Percentiles rank a stretch among this genome's conserved stretches.
Evolutionary conservation across 2,888 invertebrate genomes (phyloP).

Genomic region (Rhamphomyia laevipes): DNA sequence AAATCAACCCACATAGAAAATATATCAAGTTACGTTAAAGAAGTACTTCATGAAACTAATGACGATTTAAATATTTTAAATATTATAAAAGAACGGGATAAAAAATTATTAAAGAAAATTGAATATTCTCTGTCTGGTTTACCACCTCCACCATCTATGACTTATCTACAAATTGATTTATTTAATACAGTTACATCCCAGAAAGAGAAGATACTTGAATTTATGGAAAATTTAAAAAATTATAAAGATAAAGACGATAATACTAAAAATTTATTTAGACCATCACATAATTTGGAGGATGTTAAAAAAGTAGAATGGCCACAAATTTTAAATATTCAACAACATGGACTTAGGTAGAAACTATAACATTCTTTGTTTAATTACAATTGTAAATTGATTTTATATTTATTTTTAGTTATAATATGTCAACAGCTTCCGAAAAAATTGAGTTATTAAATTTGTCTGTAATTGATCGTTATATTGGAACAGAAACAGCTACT

Average conservation of each 20-base stretch:
- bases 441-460: slow-evolving; percentile 54
- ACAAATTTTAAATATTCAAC: background rate
- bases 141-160: slow-evolving; percentile 63
- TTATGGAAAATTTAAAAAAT: background rate
- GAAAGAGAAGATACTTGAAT: background rate
- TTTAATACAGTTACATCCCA: background rate
- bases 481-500: slow-evolving; percentile 65
- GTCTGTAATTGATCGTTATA: slow-evolving; percentile 55
- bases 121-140: slow-evolving; percentile 55
- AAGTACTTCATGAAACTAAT: background rate
- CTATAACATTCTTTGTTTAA: slow-evolving; percentile 20
- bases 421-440: slow-evolving; percentile 55
- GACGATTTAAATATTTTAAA: background rate
- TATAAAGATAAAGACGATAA: too few species aligned
- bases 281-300: slow-evolving; percentile 27
- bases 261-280: slow-evolving; percentile 21
- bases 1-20: background rate
- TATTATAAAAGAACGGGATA: slow-evolving; percentile 18
- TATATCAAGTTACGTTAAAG: background rate
- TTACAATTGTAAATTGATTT: slow-evolving; percentile 1
- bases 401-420: slow-evolving; percentile 46
- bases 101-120: slow-evolving; percentile 31
- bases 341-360: background rate
- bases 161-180: slow-evolving; percentile 25
- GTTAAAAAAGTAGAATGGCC: background rate